Base-by-base conservation (phyloP, 2,113 vertebrate genomes). In the Acanthochromis polyacanthus region DNA sequence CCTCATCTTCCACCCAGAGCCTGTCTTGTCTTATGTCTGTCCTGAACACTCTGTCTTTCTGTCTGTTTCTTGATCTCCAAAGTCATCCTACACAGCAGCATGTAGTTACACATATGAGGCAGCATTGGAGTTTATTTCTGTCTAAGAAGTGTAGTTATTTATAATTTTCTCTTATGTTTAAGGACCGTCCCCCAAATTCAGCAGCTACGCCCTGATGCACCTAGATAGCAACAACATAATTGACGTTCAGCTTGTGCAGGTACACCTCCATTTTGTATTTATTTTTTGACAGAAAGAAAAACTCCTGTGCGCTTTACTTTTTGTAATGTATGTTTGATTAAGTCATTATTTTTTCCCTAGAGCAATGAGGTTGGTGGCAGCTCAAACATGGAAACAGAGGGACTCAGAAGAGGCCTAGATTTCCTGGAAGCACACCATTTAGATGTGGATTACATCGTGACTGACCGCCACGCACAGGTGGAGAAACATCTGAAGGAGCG, bases 161-260 rank as follows among this genome's bases (percentile, higher is more conserved):
- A 32, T 8, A 32, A 6, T 32, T 8, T 32, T 32, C 30, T 32
- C 30, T 8, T 32, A 8, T 32, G 30, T 32, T 70, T 46, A 5
- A 58, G 68, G 43, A 15, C 25, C 58, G 19, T 48, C 23, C 1
- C 55, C 40, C 12, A 71, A 36, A 43, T 56, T 46, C 28, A 25
- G 55, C 23, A 71, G 68, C 68, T 71, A 58, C 68, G 58, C 68
- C 0, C 38, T 71, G 23, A 71, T 71, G 68, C 17, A 71, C 23
- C 23, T 46, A 23, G 30, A 22, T 2, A 58, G 25, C 55, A 71
- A 43, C 40, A 58, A 28, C 19, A 30, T 71, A 17, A 30, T 71
- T 2, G 68, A 71, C n/a, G 4, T 71, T 56, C 68, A 71, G 38
- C 55, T 71, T n/a, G 14, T 71, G 11, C 68, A 58, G 68, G 68